Conservation (phyloP, 1,140 invertebrate genomes). For the Pseudomyrmex cubaensis region DNA sequence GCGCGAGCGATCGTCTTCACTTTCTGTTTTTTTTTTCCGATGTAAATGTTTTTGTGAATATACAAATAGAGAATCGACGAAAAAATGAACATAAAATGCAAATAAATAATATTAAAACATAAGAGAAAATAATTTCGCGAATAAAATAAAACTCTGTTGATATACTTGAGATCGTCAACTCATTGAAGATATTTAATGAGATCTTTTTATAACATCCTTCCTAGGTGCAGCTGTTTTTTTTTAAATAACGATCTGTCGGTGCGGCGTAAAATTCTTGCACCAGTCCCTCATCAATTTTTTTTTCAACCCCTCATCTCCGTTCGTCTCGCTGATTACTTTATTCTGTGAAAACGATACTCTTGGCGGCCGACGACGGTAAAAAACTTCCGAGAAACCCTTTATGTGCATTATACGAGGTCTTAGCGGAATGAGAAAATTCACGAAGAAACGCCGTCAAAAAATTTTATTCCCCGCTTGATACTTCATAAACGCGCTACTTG, state of each 20-base stretch:
- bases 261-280: conserved; percentile 47
- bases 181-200: conserved; percentile 54
- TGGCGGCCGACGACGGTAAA: conserved; percentile 25
- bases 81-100: neutral
- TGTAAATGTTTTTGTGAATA: neutral
- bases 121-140: too few relatives aligned
- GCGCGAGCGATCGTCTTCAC: neutral
- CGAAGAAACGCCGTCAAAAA: neutral
- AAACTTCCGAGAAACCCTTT: conserved; percentile 42
- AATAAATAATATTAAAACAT: conserved; percentile 12
- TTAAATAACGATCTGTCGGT: conserved; percentile 45
- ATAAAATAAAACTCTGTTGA: conserved; percentile 10
- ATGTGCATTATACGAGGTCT: conserved; percentile 1
- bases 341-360: conserved; percentile 55
- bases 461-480: conserved; percentile 46
- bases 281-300: conserved; percentile 55
- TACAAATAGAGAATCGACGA: neutral
- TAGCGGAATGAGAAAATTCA: conserved; percentile 41
- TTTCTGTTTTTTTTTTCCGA: neutral
- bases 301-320: neutral
- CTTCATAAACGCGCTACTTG: conserved; percentile 26
- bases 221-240: conserved; percentile 37
- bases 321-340: conserved; percentile 58
- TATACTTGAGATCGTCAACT: conserved; percentile 24
- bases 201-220: conserved; percentile 4